Percentiles rank a stretch among this genome's conserved stretches.
phyloP scores from a whole-genome alignment of 2,113 vertebrate genomes.

The Oreochromis tanganicae region DNA sequence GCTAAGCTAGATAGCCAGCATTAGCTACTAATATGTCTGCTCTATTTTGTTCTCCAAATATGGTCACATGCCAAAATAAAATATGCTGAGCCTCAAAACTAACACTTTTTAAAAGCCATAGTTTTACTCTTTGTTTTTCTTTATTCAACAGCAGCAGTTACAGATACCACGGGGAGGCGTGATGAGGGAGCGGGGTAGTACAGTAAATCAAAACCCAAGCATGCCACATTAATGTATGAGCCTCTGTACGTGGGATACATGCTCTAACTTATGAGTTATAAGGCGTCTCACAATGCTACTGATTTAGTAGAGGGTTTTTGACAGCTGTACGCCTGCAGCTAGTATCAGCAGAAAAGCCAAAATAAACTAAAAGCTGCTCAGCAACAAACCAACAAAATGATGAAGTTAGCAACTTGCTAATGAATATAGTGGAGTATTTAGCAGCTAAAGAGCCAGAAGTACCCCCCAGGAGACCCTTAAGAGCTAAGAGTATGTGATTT shows the following conservation, averaged over 20 bases:
- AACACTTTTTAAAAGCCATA: not conserved
- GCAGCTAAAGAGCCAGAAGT: not conserved
- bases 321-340: not conserved
- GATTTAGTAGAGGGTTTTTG: not conserved
- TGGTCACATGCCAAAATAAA: not conserved
- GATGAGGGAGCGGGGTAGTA: not conserved
- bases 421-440: not conserved
- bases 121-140: not conserved
- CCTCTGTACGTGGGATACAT: not conserved
- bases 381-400: not conserved
- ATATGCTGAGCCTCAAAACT: not conserved
- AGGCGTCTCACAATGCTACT: not conserved
- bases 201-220: not conserved
- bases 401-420: not conserved
- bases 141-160: not conserved
- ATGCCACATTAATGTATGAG: not conserved
- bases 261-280: not conserved
- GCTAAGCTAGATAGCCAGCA: not conserved
- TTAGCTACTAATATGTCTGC: not conserved
- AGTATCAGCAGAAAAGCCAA: not conserved
- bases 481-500: not conserved
- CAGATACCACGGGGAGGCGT: not conserved
- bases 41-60: not conserved
- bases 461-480: not conserved
- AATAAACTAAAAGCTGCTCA: not conserved